These are phyloP conservation scores for Cyclina sinensis DNA, from an alignment of 1,140 invertebrate genomes.

Conservation along the genomic window DNA sequence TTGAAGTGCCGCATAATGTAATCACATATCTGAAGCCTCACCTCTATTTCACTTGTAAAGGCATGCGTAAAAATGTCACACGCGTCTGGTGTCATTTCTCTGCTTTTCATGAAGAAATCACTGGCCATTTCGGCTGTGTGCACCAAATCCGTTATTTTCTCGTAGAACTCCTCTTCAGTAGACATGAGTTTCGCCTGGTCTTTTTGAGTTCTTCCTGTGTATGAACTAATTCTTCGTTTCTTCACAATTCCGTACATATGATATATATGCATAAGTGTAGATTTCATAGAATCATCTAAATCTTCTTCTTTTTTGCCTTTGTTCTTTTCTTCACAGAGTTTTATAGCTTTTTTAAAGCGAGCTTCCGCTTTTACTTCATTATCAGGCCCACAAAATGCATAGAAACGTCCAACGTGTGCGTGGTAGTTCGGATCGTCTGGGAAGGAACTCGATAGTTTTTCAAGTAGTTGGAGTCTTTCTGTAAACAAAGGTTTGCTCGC, in stretches of 20 bases:
- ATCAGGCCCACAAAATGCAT: conserved; percentile 67
- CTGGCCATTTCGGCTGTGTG: conserved; percentile 60
- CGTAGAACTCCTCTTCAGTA: conserved; percentile 19
- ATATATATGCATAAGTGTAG: conserved; percentile 59
- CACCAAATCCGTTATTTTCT: conserved; percentile 53
- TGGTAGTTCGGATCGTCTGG: conserved; percentile 68
- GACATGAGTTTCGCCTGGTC: conserved; percentile 46
- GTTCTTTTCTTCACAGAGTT: conserved; percentile 24
- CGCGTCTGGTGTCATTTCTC: conserved; percentile 57
- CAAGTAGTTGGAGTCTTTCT: conserved; percentile 59
- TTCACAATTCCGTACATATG: conserved; percentile 72
- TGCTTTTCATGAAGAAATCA: conserved; percentile 65
- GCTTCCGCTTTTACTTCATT: conserved; percentile 66
- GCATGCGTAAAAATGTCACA: conserved; percentile 59
- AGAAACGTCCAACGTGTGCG: conserved; percentile 72
- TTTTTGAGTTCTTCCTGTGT: conserved; percentile 41
- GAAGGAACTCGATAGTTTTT: conserved; percentile 61
- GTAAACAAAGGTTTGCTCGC: conserved; percentile 50
- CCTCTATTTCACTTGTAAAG: conserved; percentile 66
- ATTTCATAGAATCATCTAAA: conserved; percentile 13
- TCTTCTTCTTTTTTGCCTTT: background rate
- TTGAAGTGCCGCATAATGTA: conserved; percentile 61
- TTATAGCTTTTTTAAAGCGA: conserved; percentile 62
- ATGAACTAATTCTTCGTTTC: conserved; percentile 38
- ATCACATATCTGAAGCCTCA: conserved; percentile 70